Conservation (phyloP, 2,888 invertebrate species). For the Sesia apiformis region DNA sequence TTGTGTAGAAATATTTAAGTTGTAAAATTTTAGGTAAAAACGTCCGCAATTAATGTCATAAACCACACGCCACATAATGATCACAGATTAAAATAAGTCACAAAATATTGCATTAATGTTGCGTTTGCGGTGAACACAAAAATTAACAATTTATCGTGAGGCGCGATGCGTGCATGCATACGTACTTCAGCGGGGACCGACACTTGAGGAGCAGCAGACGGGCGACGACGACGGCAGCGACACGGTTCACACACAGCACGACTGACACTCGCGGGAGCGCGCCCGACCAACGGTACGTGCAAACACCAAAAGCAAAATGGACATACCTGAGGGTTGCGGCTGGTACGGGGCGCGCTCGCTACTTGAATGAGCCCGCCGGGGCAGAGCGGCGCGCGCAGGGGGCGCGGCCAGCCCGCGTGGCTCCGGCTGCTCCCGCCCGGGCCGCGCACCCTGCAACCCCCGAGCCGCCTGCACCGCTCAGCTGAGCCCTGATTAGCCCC, state of each 20-base stretch:
- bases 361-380: conserved; percentile 71
- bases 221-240: conserved; percentile 12
- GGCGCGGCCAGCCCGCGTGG: conserved; percentile 77
- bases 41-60: too few species aligned
- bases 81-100: too few species aligned
- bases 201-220: conserved; percentile 23
- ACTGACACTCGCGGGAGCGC: conserved; percentile 61
- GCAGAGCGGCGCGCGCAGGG: conserved; percentile 75
- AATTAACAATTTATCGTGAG: too few species aligned
- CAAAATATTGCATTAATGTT: too few species aligned
- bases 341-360: conserved; percentile 67
- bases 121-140: too few species aligned
- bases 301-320: conserved; percentile 71
- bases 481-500: conserved; percentile 71
- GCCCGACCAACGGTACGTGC: conserved; percentile 50
- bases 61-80: too few species aligned
- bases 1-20: too few species aligned
- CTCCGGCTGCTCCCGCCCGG: conserved; percentile 59
- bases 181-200: conserved; percentile 37
- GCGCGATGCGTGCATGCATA: conserved; percentile 34
- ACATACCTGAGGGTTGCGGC: conserved; percentile 72
- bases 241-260: conserved; percentile 14
- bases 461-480: conserved; percentile 51
- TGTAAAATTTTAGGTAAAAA: too few species aligned
- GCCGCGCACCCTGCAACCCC: conserved; percentile 33